Base-by-base conservation (phyloP, 2,113 vertebrate species). In the Plotosus lineatus region DNA sequence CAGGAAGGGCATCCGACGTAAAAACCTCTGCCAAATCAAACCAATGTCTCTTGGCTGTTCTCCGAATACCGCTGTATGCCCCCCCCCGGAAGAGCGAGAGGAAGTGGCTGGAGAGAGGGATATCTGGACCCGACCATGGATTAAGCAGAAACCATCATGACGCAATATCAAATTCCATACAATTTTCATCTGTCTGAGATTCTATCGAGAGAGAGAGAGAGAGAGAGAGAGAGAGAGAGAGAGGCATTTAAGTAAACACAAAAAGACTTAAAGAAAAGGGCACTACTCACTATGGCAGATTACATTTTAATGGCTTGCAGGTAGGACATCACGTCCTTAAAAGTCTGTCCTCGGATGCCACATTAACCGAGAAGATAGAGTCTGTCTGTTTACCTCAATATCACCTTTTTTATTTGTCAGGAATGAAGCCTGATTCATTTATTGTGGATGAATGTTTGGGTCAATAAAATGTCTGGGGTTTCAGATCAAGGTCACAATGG, bases 291-390 rank as follows among this genome's bases (percentile, higher is more conserved):
- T 56, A 56, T 71, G 56, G 53, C 9, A 80, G 51, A 56, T 79
- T 73, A 42, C 51, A 26, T 83, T 72, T 80, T 42, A 84, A 71
- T 80, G 65, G 81, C 77, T 72, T 82, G 75, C 7, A 76, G 55
- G 66, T 77, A 65, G 65, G 65, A 61, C 73, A 81, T 38, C 11
- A 23, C 68, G 72, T 79, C 71, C 77, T 78, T 33, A 53, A 26
- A 53, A 38, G 50, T 68, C 68, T 82, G 80, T 82, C 77, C 77
- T 85, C 65, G 61, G 68, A 66, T 26, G 46, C 75, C 63, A 42
- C 65, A 53, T 80, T 63, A 85, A 82, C 63, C 48, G 46, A 53
- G 42, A 23, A n/a, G 44, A 72, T 68, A 42, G 8, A 48, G 44
- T 55, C 48, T 81, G 50, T 40, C 56, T 3, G 58, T 80, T 83